A percentile compares a stretch with the other conserved stretches of the same genome.
phyloP scores from a whole-genome alignment of 1,140 invertebrate species.

The Drosophila obscura region DNA sequence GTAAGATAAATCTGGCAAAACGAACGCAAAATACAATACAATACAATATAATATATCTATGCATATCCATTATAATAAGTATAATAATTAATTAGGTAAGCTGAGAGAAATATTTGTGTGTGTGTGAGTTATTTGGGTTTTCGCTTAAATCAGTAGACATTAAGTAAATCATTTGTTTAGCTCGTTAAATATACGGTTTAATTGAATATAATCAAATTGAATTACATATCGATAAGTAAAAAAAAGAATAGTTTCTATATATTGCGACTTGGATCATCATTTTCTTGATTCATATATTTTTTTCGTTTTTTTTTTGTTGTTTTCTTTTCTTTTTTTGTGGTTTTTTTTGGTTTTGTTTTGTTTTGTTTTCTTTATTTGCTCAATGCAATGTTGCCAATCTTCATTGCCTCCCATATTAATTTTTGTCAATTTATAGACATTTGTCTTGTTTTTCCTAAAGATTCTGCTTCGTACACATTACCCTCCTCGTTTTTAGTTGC shows the following conservation, averaged over 20 bases:
- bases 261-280: constrained; percentile 55
- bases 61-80: constrained; percentile 36
- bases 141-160: constrained; percentile 74
- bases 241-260: constrained; percentile 56
- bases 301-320: constrained; percentile 13
- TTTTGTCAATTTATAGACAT: constrained; percentile 69
- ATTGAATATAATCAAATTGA: constrained; percentile 68
- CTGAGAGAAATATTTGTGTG: constrained; percentile 27
- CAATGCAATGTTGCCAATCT: not conserved
- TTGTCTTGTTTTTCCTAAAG: constrained; percentile 36
- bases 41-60: constrained; percentile 55
- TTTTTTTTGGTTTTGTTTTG: constrained; percentile 6
- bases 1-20: constrained; percentile 53
- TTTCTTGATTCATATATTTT: constrained; percentile 17
- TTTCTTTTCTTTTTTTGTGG: constrained; percentile 10
- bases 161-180: constrained; percentile 73
- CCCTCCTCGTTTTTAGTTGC: constrained; percentile 21
- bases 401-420: constrained; percentile 10
- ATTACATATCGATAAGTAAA: constrained; percentile 54
- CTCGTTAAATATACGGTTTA: constrained; percentile 71
- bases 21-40: constrained; percentile 69
- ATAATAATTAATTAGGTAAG: constrained; percentile 43
- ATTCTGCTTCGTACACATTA: constrained; percentile 3
- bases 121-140: constrained; percentile 9
- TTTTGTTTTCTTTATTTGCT: constrained; percentile 9